These are phyloP conservation scores for Cerastoderma edule DNA, from an alignment of 2,888 invertebrate genomes.

Conservation along the genomic window DNA sequence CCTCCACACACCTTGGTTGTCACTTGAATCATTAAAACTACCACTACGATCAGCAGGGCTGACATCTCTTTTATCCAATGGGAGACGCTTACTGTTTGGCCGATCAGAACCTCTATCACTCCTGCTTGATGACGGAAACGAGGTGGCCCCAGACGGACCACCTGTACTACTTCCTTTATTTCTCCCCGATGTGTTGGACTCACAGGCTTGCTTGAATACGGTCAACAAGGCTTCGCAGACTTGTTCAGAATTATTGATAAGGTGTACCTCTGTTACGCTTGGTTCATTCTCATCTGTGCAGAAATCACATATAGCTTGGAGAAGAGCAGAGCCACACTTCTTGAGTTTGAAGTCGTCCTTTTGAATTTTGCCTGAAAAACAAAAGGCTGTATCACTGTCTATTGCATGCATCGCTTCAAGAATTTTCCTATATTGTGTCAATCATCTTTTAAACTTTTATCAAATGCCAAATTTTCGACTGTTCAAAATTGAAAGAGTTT, in stretches of 20 bases:
- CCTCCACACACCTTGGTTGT: neutral
- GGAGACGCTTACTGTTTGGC: too few relatives aligned
- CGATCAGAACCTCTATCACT: too few relatives aligned
- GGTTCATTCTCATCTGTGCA: neutral
- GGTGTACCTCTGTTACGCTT: conserved; percentile 36
- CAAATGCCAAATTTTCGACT: too few relatives aligned
- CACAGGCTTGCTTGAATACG: conserved; percentile 35
- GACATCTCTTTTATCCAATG: too few relatives aligned
- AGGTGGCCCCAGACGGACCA: too few relatives aligned
- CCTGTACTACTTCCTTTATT: too few relatives aligned
- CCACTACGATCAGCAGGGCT: neutral
- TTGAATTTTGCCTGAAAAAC: conserved; percentile 35
- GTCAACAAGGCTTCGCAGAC: conserved; percentile 19
- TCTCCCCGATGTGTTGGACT: too few relatives aligned
- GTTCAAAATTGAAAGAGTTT: too few relatives aligned
- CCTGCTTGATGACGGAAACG: too few relatives aligned
- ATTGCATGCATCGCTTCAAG: too few relatives aligned
- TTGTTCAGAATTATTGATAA: conserved; percentile 25
- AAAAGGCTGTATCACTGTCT: neutral
- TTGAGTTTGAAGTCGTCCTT: conserved; percentile 25
- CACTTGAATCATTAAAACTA: neutral
- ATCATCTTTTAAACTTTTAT: too few relatives aligned
- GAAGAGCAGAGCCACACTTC: conserved; percentile 30
- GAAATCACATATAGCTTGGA: conserved; percentile 35
- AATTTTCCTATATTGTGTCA: too few relatives aligned